Conservation (phyloP, 2,888 invertebrate species). For the Lordiphosa andalusiaca region DNA sequence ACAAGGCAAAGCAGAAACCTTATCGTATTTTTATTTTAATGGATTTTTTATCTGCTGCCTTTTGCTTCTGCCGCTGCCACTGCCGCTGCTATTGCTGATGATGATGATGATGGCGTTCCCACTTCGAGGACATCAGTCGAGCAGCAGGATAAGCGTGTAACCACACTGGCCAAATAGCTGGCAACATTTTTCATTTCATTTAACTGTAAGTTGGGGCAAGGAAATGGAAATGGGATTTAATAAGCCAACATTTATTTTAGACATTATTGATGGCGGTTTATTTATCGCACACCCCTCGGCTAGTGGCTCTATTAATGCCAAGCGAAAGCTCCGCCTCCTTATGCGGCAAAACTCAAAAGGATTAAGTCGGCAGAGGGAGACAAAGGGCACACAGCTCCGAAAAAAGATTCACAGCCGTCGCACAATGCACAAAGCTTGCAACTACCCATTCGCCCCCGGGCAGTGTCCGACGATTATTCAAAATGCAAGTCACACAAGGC, state of each 20-base stretch:
- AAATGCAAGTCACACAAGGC: conserved; percentile 62
- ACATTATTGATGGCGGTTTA: conserved; percentile 71
- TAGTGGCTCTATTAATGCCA: conserved; percentile 53
- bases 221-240: conserved; percentile 67
- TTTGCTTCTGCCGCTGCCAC: conserved; percentile 23
- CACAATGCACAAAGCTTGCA: conserved; percentile 68
- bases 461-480: conserved; percentile 71
- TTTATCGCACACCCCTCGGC: conserved; percentile 44
- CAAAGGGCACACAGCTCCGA: conserved; percentile 49
- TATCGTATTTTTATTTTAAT: conserved; percentile 75
- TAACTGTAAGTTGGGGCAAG: conserved; percentile 58
- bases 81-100: conserved; percentile 49
- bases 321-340: conserved; percentile 30
- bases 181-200: conserved; percentile 64
- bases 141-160: conserved; percentile 28
- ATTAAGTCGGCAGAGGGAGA: conserved; percentile 56
- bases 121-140: conserved; percentile 35
- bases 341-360: conserved; percentile 77
- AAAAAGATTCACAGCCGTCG: conserved; percentile 63
- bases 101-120: conserved; percentile 60
- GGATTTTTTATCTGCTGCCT: conserved; percentile 72
- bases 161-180: conserved; percentile 49
- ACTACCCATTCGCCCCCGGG: conserved; percentile 3
- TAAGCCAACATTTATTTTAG: conserved; percentile 74
- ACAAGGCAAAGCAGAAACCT: conserved; percentile 37